These are phyloP conservation scores for Parazoanthus atlanticus DNA, from an alignment of 92 coral and sea anemone species.

Conservation along the genomic window DNA sequence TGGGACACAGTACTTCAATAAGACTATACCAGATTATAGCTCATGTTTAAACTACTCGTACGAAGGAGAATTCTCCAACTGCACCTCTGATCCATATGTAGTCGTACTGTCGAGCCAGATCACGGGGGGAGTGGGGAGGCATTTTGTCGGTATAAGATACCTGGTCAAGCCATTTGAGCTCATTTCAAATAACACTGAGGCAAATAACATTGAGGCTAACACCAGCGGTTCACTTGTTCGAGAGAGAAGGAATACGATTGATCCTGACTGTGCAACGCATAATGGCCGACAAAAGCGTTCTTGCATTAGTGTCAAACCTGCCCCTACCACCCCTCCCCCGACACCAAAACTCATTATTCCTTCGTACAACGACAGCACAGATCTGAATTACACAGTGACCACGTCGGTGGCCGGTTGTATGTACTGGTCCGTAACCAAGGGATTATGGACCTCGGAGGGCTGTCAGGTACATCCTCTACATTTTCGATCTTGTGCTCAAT, in stretches of 20 bases:
- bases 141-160: constrained; percentile 73
- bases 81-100: constrained; percentile 50
- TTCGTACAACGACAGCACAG: constrained; percentile 48
- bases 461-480: constrained; percentile 51
- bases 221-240: not conserved
- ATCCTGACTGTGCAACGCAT: constrained; percentile 29
- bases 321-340: constrained; percentile 63
- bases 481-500: too few species aligned
- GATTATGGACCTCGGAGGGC: constrained; percentile 68
- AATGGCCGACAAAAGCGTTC: constrained; percentile 63
- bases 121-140: constrained; percentile 62
- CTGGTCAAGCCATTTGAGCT: not conserved
- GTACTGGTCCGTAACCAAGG: constrained; percentile 64
- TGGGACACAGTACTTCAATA: not conserved
- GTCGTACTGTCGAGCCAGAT: constrained; percentile 53
- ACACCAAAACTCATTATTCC: constrained; percentile 41
- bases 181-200: not conserved
- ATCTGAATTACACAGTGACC: constrained; percentile 62
- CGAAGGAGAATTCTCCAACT: constrained; percentile 26
- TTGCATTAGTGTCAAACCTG: constrained; percentile 64
- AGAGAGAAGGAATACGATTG: not conserved
- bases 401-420: constrained; percentile 66
- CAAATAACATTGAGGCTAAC: not conserved
- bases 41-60: constrained; percentile 43
- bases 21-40: constrained; percentile 48